A percentile compares a stretch with the other conserved stretches of the same genome.
These are phyloP conservation scores for Pseudachorutes palmiensis DNA, from an alignment of 1,140 invertebrate genomes.

Conservation along the genomic window DNA sequence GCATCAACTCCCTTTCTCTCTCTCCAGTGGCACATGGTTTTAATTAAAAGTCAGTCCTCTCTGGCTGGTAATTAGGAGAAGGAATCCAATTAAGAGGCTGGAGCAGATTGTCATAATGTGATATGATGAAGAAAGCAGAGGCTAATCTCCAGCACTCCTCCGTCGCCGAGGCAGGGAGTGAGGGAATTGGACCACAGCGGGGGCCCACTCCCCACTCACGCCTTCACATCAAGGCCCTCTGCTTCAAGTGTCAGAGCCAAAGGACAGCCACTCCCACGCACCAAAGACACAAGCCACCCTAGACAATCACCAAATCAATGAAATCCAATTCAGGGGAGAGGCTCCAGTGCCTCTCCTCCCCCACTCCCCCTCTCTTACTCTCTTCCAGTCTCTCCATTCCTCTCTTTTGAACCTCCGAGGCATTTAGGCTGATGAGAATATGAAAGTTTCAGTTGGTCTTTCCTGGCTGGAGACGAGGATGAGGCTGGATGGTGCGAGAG, in stretches of 20 bases:
- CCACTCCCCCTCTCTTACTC: too few relatives aligned
- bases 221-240: too few relatives aligned
- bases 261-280: neutral
- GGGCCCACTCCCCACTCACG: too few relatives aligned
- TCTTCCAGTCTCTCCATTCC: neutral
- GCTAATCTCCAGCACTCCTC: neutral
- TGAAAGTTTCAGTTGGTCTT: constrained; percentile 17
- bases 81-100: constrained; percentile 37
- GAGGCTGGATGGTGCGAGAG: too few relatives aligned
- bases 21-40: neutral
- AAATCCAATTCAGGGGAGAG: too few relatives aligned
- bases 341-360: too few relatives aligned
- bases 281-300: neutral
- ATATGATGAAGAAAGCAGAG: neutral
- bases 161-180: neutral
- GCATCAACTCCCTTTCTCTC: neutral
- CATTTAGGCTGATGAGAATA: constrained; percentile 26
- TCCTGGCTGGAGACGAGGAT: neutral
- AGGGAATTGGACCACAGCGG: constrained; percentile 20
- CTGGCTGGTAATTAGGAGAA: constrained; percentile 32
- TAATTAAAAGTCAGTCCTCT: constrained; percentile 17
- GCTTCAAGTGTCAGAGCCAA: too few relatives aligned
- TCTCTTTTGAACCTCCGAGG: neutral
- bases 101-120: constrained; percentile 39
- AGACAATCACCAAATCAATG: neutral